Conservation (phyloP, 2,797 vertebrate species). For the Hydrocynus forskahlii region DNA sequence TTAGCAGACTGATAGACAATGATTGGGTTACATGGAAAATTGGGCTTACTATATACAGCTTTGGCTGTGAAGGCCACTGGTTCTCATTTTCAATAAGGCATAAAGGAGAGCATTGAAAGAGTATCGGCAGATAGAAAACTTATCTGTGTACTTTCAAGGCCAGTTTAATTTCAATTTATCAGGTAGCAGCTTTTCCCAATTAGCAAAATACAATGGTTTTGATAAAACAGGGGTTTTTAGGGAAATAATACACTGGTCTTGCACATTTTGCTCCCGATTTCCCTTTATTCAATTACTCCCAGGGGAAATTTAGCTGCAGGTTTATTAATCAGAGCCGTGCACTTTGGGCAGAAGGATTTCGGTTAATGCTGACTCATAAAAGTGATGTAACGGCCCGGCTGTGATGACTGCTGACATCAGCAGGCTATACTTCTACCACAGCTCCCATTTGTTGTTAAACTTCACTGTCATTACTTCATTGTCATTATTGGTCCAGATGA, state of each 20-base stretch:
- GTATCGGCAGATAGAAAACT: background rate
- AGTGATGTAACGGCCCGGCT: conserved; percentile 63
- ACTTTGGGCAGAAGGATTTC: conserved; percentile 58
- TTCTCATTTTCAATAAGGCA: background rate
- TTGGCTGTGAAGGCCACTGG: background rate
- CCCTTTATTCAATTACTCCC: conserved; percentile 63
- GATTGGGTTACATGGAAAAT: too few species aligned
- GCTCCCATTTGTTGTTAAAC: conserved; percentile 69
- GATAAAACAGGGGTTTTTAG: conserved; percentile 9
- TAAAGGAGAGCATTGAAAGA: background rate
- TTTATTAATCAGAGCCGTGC: conserved; percentile 64
- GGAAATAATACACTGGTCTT: conserved; percentile 47
- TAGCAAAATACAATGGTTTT: conserved; percentile 7
- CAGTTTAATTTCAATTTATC: conserved; percentile 12
- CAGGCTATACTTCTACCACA: conserved; percentile 71
- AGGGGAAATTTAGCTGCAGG: conserved; percentile 69
- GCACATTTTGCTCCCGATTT: conserved; percentile 56
- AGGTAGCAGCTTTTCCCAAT: background rate
- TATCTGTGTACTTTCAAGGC: conserved; percentile 8
- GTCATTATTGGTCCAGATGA: conserved; percentile 70
- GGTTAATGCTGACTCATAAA: conserved; percentile 75
- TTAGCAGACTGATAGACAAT: too few species aligned
- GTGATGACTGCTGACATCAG: conserved; percentile 73
- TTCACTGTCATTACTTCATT: conserved; percentile 67
- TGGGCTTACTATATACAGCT: too few species aligned